Evolutionary conservation across 2,888 invertebrate genomes (phyloP), one percentile per base, ranked within the genome.

Genomic region (Apamea anceps): DNA sequence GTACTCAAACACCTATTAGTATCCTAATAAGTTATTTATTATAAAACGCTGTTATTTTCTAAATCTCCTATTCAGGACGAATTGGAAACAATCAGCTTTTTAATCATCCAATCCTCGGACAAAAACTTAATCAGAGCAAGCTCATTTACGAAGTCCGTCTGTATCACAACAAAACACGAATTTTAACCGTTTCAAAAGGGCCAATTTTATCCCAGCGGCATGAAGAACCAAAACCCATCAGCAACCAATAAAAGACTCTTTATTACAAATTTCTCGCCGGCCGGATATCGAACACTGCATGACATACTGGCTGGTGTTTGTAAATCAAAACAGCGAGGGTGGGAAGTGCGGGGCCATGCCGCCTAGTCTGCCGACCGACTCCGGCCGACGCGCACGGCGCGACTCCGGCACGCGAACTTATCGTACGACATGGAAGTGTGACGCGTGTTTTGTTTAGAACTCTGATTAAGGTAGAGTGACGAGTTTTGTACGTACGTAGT

Each of bases 351-450:
- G 91, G 93, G 92, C 88, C 77, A 68, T 79, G 85, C 86, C 93
- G 85, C 87, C 90, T 91, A 96, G 96, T 96, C 94, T 92, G 94
- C 93, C 94, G 94, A 93, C 91, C 90, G 93, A 93, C 95, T 93
- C 93, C 94, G 94, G 93, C 92, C 92, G 93, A 95, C 94, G 93
- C 93, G 93, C 88, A 89, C 89, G 82, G 88, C 88, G 90, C 80
- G 80, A 82, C 80, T 81, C 80, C 86, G 87, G 84, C 81, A 83
- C 87, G 91, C 85, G 87, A 86, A 87, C 79, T 86, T 80, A 73
- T 32, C 81, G 28, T 81, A 65, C 87, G 90, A 87, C 79, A 92
- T 92, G 92, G 82, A 89, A 89, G 83, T 89, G 92, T 91, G 89
- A 89, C 89, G 90, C 89, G 85, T 86, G 88, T 85, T 89, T 87